phyloP scores from a whole-genome alignment of 2,888 invertebrate genomes.

The Actias luna region DNA sequence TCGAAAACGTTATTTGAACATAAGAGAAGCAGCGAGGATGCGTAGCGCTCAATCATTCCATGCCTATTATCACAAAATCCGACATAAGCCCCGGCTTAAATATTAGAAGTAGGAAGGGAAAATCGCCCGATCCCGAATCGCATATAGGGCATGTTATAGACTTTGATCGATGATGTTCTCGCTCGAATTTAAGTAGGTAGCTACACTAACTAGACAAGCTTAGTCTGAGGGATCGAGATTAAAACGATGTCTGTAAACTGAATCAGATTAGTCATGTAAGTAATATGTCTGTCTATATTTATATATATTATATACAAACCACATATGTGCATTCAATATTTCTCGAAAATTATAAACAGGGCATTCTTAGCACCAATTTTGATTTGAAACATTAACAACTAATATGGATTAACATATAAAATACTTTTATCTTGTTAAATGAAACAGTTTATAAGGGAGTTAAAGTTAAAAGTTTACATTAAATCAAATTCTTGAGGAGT shows the following conservation, averaged over 20 bases:
- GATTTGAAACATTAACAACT: too few relatives aligned
- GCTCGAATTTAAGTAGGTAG: conserved; percentile 32
- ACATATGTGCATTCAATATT: too few relatives aligned
- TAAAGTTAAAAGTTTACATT: too few relatives aligned
- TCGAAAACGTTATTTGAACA: conserved; percentile 17
- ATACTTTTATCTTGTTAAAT: too few relatives aligned
- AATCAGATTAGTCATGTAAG: neutral
- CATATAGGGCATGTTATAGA: conserved; percentile 32
- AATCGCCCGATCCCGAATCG: conserved; percentile 34
- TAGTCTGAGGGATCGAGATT: neutral
- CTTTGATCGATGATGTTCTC: conserved; percentile 53
- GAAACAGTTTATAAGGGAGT: too few relatives aligned
- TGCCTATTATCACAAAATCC: conserved; percentile 54
- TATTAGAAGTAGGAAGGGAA: conserved; percentile 46
- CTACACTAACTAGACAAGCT: conserved; percentile 29
- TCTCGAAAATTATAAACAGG: too few relatives aligned
- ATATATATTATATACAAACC: too few relatives aligned
- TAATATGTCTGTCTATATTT: too few relatives aligned
- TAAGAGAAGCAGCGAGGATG: conserved; percentile 3
- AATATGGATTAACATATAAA: too few relatives aligned
- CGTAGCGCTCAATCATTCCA: conserved; percentile 46
- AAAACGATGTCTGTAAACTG: neutral
- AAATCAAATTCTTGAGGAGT: too few relatives aligned
- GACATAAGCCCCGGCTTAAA: conserved; percentile 50
- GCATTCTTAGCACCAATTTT: too few relatives aligned